Percentiles rank a stretch among this genome's conserved stretches.
Conservation (phyloP, 2,113 vertebrate genomes). For the Phrynosoma platyrhinos region DNA sequence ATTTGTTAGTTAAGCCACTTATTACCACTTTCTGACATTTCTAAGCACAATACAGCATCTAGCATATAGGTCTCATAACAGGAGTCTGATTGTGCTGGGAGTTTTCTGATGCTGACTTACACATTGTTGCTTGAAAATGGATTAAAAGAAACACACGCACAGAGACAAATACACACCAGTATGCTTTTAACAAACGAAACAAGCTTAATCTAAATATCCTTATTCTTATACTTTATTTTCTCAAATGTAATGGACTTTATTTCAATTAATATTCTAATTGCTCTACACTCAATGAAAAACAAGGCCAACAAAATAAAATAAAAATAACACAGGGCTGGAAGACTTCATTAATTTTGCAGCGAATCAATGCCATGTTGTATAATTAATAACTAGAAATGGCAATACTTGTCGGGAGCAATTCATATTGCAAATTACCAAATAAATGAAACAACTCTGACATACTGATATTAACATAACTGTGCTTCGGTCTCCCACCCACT, state of each 20-base stretch:
- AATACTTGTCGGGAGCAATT: constrained; percentile 4
- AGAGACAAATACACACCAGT: background rate
- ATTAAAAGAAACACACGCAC: background rate
- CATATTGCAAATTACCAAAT: background rate
- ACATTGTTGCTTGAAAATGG: constrained; percentile 32
- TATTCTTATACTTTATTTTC: constrained; percentile 44
- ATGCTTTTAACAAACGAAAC: constrained; percentile 29
- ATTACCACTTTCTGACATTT: constrained; percentile 57
- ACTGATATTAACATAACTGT: background rate
- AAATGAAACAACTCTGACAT: background rate
- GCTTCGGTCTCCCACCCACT: background rate
- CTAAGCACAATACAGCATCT: constrained; percentile 16
- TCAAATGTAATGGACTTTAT: constrained; percentile 48
- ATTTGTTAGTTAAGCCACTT: constrained; percentile 52
- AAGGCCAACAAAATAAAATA: background rate
- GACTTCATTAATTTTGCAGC: background rate
- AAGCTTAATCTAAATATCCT: constrained; percentile 13
- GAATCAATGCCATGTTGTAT: background rate
- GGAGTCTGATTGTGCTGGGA: constrained; percentile 38
- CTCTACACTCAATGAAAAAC: background rate
- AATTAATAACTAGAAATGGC: constrained; percentile 22
- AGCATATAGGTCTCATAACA: constrained; percentile 18
- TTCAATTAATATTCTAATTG: constrained; percentile 42
- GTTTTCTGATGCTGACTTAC: background rate
- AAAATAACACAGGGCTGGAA: constrained; percentile 2